Percentiles rank a stretch among this genome's conserved stretches.
phyloP scores from a whole-genome alignment of 2,888 invertebrate species.

The Rotaria sp. region DNA sequence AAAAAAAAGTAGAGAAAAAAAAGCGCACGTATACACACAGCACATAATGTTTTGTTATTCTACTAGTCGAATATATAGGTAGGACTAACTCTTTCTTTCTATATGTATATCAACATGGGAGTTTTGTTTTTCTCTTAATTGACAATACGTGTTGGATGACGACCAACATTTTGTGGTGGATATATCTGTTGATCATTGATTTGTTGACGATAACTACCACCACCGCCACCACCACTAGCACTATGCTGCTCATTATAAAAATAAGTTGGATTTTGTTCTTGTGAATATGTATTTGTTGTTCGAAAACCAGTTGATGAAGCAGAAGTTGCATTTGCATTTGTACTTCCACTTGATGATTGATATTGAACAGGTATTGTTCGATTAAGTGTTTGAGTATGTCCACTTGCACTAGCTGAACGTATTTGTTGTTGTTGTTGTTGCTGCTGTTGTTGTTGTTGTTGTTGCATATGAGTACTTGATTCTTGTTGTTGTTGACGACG shows the following conservation, averaged over 20 bases:
- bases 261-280: background rate
- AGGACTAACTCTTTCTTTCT: background rate
- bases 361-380: background rate
- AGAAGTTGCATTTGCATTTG: background rate
- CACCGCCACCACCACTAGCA: background rate
- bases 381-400: background rate
- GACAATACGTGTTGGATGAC: background rate
- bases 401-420: background rate
- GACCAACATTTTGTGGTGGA: background rate
- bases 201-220: constrained; percentile 6
- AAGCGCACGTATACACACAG: background rate
- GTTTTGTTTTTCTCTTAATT: constrained; percentile 1
- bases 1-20: background rate
- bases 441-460: background rate
- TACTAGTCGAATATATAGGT: constrained; percentile 4
- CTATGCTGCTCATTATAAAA: background rate
- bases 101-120: background rate
- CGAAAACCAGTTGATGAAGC: background rate
- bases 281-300: background rate
- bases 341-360: background rate
- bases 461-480: background rate
- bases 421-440: background rate
- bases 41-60: background rate
- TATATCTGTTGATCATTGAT: background rate
- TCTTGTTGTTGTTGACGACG: background rate